phyloP scores from a whole-genome alignment of 2,888 invertebrate species.

The Phalera bucephala region DNA sequence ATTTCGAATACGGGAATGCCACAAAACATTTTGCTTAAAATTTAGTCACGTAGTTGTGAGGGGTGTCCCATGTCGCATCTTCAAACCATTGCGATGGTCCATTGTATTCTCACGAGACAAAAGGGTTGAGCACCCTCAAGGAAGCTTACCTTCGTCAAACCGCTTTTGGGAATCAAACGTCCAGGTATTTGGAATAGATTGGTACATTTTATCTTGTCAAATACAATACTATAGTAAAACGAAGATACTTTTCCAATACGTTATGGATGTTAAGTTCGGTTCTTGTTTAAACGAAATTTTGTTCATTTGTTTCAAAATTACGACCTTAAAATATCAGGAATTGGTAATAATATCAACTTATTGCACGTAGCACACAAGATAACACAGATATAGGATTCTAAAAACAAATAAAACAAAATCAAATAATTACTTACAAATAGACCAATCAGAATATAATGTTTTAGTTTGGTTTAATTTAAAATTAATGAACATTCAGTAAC shows the following conservation, averaged over 20 bases:
- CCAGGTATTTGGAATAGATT: constrained; percentile 69
- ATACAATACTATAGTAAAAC: constrained; percentile 9
- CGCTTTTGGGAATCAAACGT: constrained; percentile 66
- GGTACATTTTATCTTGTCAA: constrained; percentile 41
- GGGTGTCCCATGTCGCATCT: constrained; percentile 77
- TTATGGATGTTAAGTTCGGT: no score
- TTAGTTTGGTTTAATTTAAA: no score
- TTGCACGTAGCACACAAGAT: no score
- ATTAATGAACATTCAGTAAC: no score
- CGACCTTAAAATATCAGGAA: no score
- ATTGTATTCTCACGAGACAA: constrained; percentile 80
- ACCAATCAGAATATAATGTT: no score
- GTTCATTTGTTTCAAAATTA: no score
- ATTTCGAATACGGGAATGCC: constrained; percentile 62
- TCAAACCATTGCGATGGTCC: constrained; percentile 75
- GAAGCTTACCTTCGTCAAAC: constrained; percentile 76
- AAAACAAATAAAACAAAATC: no score
- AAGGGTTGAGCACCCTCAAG: constrained; percentile 70
- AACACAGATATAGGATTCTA: no score
- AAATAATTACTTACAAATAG: no score
- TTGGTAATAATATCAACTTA: no score
- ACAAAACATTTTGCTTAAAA: constrained; percentile 75
- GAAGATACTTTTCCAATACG: background rate
- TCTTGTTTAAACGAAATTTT: no score
- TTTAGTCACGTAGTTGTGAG: constrained; percentile 76